Evolutionary conservation across 2,888 invertebrate genomes (phyloP).

Genomic region (Lathronympha strigana): DNA sequence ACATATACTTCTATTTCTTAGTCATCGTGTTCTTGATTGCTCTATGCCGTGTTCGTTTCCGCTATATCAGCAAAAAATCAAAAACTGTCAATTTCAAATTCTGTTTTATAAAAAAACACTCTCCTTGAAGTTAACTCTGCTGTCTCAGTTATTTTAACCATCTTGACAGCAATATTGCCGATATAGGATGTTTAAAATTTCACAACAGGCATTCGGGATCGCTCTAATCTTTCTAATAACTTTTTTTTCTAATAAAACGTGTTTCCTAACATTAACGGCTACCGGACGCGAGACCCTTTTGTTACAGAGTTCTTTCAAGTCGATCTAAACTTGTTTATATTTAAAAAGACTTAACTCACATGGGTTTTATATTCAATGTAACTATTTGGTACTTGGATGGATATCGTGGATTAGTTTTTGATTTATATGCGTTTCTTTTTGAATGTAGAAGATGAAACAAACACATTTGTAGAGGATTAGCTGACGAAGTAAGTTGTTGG

Average conservation of each 20-base stretch:
- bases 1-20: no score
- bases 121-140: not conserved
- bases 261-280: slow-evolving; percentile 30
- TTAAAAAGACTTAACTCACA: not conserved
- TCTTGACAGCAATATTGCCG: slow-evolving; percentile 2
- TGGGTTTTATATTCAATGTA: not conserved
- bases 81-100: not conserved
- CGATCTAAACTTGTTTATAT: not conserved
- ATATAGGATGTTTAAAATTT: slow-evolving; percentile 15
- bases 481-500: slow-evolving; percentile 22
- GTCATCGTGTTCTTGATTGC: no score
- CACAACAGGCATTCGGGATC: slow-evolving; percentile 3
- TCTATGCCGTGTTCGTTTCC: no score
- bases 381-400: not conserved
- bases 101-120: not conserved
- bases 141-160: not conserved
- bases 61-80: no score
- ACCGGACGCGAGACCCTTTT: slow-evolving; percentile 23
- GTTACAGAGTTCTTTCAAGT: slow-evolving; percentile 24
- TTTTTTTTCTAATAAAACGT: slow-evolving; percentile 23
- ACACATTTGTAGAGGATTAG: slow-evolving; percentile 27
- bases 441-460: slow-evolving; percentile 27
- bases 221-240: slow-evolving; percentile 10
- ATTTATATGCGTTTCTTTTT: slow-evolving; percentile 22
- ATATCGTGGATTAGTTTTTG: slow-evolving; percentile 20